Evolutionary conservation across 2,113 vertebrate species (phyloP), one percentile per base, ranked within the genome.

Genomic region (Aspidoscelis tigris): DNA sequence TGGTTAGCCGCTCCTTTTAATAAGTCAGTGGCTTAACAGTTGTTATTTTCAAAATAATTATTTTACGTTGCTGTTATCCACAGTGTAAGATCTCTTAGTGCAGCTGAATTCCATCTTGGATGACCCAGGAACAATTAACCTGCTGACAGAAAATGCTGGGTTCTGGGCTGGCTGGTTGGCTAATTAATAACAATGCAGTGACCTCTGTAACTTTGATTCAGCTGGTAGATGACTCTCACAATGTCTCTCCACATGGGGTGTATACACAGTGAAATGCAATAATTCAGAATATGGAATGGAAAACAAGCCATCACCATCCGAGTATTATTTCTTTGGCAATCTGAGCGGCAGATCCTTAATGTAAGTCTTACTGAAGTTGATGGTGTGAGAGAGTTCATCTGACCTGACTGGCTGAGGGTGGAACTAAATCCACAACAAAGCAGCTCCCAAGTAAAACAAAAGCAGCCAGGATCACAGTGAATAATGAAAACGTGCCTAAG

Each of bases 401-500:
- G 20, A 50, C 81, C 71, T 66, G 43, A 68, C 61, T 68, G 73
- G 61, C 81, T 68, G 43, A 39, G 26, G 44, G 72, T 41, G 73
- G 43, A 83, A 50, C 71, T n/a, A 47, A 66, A 75, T 47, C 43
- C 76, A 53, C 81, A 66, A 33, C 8, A 68, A 76, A 68, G 43
- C 41, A 76, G 39, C 81, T 75, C 16, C 55, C 21, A 71, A 71
- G 33, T 21, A 69, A 80, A 70, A 71, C 68, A 43, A 72, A 74
- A 73, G 70, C 70, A 76, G 61, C 20, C 26, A 2, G 43, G 61
- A 83, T 65, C 73, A 83, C 43, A 76, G 43, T 18, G 58, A 83
- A 53, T 75, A 83, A 83, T 68, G 64, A 83, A 66, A 68, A 68
- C 39, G 73, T 61, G 75, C 43, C 68, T 44, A 53, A 43, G 81